Base-by-base conservation (phyloP, 1,140 invertebrate genomes). In the Pogonomyrmex barbatus region DNA sequence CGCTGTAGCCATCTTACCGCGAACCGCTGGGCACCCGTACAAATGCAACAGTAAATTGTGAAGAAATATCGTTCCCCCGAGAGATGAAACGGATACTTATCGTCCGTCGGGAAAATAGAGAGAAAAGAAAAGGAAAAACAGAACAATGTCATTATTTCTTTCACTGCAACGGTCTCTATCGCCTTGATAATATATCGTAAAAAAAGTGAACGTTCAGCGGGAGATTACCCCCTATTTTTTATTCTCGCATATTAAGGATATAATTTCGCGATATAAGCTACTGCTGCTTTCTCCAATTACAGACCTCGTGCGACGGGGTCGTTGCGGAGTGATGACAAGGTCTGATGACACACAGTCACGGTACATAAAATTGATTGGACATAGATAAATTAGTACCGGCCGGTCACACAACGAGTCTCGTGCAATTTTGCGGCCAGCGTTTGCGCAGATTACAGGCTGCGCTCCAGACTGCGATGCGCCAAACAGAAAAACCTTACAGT, bases 71-170 rank as follows among this genome's bases (percentile, higher is more conserved):
- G 75, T 56, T 85, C 71, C 71, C 83, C 24, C 24, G 83, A 45
- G 83, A 85, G 75, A 67, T 75, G 75, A 85, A 83, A 75, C 68
- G 68, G 68, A 83, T 83, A 83, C 56, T 83, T 75, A 83, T 83
- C 79, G 68, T 62, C 8, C 68, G 33, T 42, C 56, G 68, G 79
- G n/a, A 83, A n/a, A 73, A 75, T 60, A 36, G 30, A 75, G 68
- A 83, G 30, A 60, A 58, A 73, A 30, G 2, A 33, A 68, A 68
- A 24, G 14, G 30, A 71, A 56, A 71, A 82, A 50, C 12, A 73
- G 39, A 75, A 75, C 42, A 12, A 73, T 82, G 54, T 83, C 79
- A 83, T 83, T 83, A 83, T 47, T 75, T 47, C 54, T 67, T 82
- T 60, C 33, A 47, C 54, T 73, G 17, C 42, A 30, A 47, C 3